Conservation (phyloP, 2,888 invertebrate genomes). For the Rhingia rostrata region DNA sequence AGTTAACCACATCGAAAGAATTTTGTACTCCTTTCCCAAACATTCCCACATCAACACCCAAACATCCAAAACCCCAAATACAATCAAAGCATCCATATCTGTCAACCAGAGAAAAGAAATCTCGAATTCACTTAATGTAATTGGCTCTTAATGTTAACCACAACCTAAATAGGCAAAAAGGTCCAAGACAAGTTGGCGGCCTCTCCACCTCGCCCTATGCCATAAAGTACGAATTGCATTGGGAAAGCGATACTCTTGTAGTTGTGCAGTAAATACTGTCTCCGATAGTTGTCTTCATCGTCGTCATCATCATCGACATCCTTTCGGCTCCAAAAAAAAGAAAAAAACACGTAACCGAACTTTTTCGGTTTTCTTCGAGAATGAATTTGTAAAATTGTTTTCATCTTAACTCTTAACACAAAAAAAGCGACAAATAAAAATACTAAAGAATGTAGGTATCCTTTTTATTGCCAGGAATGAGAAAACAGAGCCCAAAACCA, state of each 20-base stretch:
- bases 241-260: slow-evolving; percentile 28
- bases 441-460: slow-evolving; percentile 47
- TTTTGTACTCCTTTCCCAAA: not conserved
- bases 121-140: slow-evolving; percentile 72
- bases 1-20: not conserved
- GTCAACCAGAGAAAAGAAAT: slow-evolving; percentile 29
- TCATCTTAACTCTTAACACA: slow-evolving; percentile 64
- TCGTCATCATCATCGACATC: slow-evolving; percentile 61
- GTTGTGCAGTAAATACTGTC: slow-evolving; percentile 66
- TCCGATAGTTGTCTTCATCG: slow-evolving; percentile 19
- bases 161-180: slow-evolving; percentile 48
- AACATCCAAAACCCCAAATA: not conserved
- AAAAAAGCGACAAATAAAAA: slow-evolving; percentile 19
- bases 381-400: slow-evolving; percentile 76
- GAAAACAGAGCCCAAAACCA: slow-evolving; percentile 65
- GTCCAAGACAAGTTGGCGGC: slow-evolving; percentile 1
- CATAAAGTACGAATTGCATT: slow-evolving; percentile 53
- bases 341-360: slow-evolving; percentile 46
- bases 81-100: slow-evolving; percentile 5
- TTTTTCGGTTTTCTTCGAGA: slow-evolving; percentile 73
- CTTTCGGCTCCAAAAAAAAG: slow-evolving; percentile 20
- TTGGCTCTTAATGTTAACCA: slow-evolving; percentile 73
- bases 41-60: slow-evolving; percentile 9
- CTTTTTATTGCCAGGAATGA: slow-evolving; percentile 67
- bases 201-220: not conserved